phyloP scores from a whole-genome alignment of 2,113 vertebrate genomes.

The Rhynchomys soricoides region DNA sequence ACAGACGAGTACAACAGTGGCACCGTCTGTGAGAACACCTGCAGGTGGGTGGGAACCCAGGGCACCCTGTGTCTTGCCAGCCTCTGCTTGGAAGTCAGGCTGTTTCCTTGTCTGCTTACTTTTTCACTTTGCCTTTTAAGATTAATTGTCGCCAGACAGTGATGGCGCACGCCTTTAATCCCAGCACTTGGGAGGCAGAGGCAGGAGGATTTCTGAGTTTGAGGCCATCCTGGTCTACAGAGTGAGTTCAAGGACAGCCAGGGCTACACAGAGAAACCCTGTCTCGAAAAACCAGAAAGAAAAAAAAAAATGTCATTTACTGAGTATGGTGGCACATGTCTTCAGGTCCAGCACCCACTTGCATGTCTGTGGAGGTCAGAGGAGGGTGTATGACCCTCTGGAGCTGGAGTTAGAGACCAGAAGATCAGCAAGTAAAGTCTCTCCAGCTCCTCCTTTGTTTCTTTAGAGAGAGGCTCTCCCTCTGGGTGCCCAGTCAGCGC shows the following conservation, averaged over 20 bases:
- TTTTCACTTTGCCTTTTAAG: neutral
- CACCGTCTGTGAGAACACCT: constrained; percentile 91
- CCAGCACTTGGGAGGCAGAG: no score
- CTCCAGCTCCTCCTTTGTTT: no score
- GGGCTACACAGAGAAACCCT: no score
- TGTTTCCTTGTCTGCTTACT: neutral
- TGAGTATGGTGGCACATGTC: no score
- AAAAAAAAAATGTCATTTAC: no score
- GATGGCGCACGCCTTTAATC: neutral
- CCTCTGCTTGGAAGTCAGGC: neutral
- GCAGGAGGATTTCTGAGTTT: no score
- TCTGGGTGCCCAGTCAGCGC: neutral
- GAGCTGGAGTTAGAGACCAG: neutral
- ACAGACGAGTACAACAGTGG: constrained; percentile 96
- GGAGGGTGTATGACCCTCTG: neutral
- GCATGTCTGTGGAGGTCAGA: neutral
- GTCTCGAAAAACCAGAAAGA: no score
- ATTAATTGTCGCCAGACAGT: neutral
- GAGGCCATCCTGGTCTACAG: no score
- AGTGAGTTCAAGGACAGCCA: no score
- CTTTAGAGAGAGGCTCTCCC: neutral
- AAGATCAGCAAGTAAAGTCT: neutral
- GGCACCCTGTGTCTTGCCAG: rapidly evolving
- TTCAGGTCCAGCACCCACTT: neutral
- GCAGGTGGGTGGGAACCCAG: constrained; percentile 85